Evolutionary conservation across 1,140 invertebrate genomes (phyloP).

Genomic region (Zaprionus capensis): DNA sequence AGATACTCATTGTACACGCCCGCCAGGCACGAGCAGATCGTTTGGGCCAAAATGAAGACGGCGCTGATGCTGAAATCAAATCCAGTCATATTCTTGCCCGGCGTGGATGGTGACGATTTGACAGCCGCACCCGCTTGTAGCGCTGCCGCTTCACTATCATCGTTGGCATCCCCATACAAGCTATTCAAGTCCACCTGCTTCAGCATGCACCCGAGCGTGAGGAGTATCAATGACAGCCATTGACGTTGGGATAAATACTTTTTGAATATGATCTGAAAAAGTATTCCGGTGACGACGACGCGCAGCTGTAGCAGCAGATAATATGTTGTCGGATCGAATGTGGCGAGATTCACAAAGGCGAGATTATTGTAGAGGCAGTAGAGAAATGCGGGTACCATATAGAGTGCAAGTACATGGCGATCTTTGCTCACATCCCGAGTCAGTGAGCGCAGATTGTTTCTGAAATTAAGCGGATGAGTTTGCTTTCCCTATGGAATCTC

Average conservation of each 20-base stretch:
- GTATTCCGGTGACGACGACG: slow-evolving; percentile 95
- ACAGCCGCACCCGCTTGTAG: slow-evolving; percentile 31
- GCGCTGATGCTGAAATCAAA: slow-evolving; percentile 88
- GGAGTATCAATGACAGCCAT: slow-evolving; percentile 94
- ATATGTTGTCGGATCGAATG: slow-evolving; percentile 97
- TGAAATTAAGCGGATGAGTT: slow-evolving; percentile 85
- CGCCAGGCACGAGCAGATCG: slow-evolving; percentile 96
- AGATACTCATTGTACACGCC: slow-evolving; percentile 99
- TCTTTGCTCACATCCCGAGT: slow-evolving; percentile 86
- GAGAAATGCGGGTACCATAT: slow-evolving; percentile 95
- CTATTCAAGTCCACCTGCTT: slow-evolving; percentile 92
- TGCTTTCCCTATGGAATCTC: background rate
- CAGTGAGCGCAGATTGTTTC: slow-evolving; percentile 83
- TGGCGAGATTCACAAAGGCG: slow-evolving; percentile 94
- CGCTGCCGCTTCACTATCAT: slow-evolving; percentile 62
- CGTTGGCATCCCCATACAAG: slow-evolving; percentile 69
- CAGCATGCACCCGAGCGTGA: slow-evolving; percentile 96
- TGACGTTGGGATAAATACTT: slow-evolving; percentile 92
- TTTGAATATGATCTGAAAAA: slow-evolving; percentile 95
- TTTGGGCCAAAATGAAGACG: slow-evolving; percentile 91
- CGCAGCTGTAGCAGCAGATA: slow-evolving; percentile 96
- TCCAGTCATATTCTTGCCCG: slow-evolving; percentile 84
- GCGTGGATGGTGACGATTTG: slow-evolving; percentile 44
- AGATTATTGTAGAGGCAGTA: slow-evolving; percentile 99
- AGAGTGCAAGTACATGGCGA: slow-evolving; percentile 90